A percentile compares a stretch with the other conserved stretches of the same genome.
These are phyloP conservation scores for Polyommatus icarus DNA, from an alignment of 2,888 invertebrate species.

Conservation along the genomic window DNA sequence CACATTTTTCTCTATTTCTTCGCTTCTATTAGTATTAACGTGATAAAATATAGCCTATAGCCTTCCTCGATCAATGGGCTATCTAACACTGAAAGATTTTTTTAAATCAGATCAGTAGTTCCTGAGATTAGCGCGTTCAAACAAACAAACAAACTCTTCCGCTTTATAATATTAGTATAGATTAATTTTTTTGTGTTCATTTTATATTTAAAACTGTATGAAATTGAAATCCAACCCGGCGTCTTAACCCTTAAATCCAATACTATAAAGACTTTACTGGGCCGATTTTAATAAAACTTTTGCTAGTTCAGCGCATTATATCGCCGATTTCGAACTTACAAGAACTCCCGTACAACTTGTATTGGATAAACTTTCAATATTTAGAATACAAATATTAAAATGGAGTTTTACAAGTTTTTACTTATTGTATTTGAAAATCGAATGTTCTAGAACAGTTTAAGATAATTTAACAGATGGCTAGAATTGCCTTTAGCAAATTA, in stretches of 20 bases:
- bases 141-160: too few relatives aligned
- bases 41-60: too few relatives aligned
- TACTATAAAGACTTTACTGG: constrained; percentile 34
- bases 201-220: neutral
- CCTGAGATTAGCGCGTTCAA: too few relatives aligned
- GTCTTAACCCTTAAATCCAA: neutral
- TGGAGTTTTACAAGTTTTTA: constrained; percentile 13
- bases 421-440: neutral
- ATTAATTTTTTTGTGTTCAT: too few relatives aligned
- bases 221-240: neutral
- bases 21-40: too few relatives aligned
- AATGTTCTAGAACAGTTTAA: neutral
- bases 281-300: constrained; percentile 41
- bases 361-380: constrained; percentile 25
- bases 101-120: too few relatives aligned
- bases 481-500: neutral
- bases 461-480: neutral
- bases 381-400: constrained; percentile 28
- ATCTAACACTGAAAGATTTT: too few relatives aligned
- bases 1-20: too few relatives aligned
- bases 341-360: neutral
- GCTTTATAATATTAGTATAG: too few relatives aligned
- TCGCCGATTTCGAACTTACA: neutral
- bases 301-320: constrained; percentile 19
- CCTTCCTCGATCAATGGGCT: too few relatives aligned